A percentile compares a stretch with the other conserved stretches of the same genome.
phyloP scores from a whole-genome alignment of 2,113 vertebrate species.

The Setophaga coronata region DNA sequence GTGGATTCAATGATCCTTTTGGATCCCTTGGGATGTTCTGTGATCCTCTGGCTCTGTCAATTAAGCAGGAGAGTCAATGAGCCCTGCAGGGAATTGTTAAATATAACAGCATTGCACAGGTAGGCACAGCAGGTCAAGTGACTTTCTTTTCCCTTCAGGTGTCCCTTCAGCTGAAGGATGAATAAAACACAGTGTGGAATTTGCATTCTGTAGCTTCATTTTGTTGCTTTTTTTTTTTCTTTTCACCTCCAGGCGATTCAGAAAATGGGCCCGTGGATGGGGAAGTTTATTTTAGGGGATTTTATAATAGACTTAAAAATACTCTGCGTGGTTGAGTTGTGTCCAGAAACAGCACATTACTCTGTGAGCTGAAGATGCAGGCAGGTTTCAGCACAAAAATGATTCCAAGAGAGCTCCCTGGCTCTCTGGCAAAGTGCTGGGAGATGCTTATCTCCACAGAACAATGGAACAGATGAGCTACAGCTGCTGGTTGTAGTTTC shows the following conservation, averaged over 20 bases:
- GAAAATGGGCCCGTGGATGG: neutral
- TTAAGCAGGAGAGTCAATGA: neutral
- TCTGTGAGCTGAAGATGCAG: neutral
- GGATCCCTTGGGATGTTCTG: neutral
- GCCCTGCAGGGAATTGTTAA: neutral
- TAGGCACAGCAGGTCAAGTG: neutral
- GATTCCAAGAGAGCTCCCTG: neutral
- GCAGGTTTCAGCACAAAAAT: neutral
- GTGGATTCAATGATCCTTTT: neutral
- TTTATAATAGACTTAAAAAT: constrained; percentile 34
- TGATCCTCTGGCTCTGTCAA: neutral
- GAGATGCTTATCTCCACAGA: constrained; percentile 27
- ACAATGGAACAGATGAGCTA: constrained; percentile 29
- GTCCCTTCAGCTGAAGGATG: neutral
- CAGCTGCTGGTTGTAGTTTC: constrained; percentile 17
- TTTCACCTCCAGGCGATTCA: neutral
- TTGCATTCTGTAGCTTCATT: neutral
- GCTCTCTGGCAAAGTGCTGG: neutral
- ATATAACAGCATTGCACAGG: neutral
- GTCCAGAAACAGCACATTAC: constrained; percentile 29
- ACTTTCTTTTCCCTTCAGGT: neutral
- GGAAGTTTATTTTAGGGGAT: constrained; percentile 19
- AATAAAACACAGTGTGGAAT: neutral
- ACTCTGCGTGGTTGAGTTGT: constrained; percentile 5
- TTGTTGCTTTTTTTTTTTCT: neutral